Base-by-base conservation (phyloP, 2,797 vertebrate genomes). In the Eospalax fontanierii region DNA sequence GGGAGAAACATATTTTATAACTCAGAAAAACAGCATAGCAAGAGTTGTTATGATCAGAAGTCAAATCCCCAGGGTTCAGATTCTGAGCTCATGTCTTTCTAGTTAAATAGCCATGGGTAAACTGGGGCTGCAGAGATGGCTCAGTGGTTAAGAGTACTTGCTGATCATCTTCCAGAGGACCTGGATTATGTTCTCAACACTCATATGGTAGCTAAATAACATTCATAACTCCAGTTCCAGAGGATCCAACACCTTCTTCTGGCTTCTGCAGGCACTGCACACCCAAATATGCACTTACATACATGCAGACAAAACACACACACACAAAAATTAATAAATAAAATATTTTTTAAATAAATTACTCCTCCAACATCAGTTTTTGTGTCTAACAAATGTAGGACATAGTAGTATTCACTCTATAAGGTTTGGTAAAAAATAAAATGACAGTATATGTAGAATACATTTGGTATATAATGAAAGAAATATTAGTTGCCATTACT, bases 371-470 rank as follows among this genome's bases (percentile, higher is more conserved):
- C 15, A 68, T 86, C 33, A 46, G 30, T 89, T 96, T 87, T 87
- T 54, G 71, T 94, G n/a, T 79, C 79, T 89, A 80, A 89, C 22
- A 89, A 89, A 68, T 87, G 12, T 30, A 40, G 26, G 46, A 76
- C 92, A 78, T 70, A 68, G 30, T 54, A 86, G 6, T 70, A 21
- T 28, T 26, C 11, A 68, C 24, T 7, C 81, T 28, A 65, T 82
- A 71, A 73, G 9, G 10, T 78, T 88, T 82, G 35, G 40, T 75
- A 86, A 96, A 89, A 94, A 35, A 71, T 35, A 71, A 59, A 91
- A 93, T 87, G 43, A 95, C 65, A 79, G 85, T 78, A 88, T 82
- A 73, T 61, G 11, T 91, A 70, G 57, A 95, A 85, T 71, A 14
- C 28, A 38, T 22, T 88, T 71, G 33, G 10, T 81, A 91, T 80